These are phyloP conservation scores for Hirundichthys speculiger DNA, from an alignment of 2,113 vertebrate genomes.

Conservation along the genomic window DNA sequence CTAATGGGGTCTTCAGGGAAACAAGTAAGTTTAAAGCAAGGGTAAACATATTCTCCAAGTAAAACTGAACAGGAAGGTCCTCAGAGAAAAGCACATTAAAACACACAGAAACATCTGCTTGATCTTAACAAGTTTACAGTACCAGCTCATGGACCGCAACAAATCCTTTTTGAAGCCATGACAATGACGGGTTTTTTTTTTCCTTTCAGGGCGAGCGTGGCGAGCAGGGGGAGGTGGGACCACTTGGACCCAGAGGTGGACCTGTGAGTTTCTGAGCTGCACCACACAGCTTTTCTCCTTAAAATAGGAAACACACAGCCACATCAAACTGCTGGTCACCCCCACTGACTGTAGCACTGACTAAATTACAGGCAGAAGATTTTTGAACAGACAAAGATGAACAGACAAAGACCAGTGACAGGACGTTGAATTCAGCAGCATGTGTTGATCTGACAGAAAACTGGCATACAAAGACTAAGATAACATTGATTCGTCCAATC, in stretches of 20 bases:
- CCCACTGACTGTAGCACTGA: not conserved
- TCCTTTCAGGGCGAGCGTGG: slow-evolving; percentile 88
- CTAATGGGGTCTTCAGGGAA: slow-evolving; percentile 92
- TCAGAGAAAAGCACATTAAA: not conserved
- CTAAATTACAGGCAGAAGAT: not conserved
- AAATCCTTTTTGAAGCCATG: not conserved
- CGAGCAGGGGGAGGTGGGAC: slow-evolving; percentile 89
- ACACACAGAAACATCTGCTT: no score
- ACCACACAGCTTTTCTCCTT: not conserved
- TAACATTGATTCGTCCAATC: no score
- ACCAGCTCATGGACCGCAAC: not conserved
- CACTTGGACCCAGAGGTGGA: slow-evolving; percentile 86
- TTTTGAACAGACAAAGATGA: no score
- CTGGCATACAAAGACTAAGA: no score
- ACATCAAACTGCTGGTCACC: not conserved
- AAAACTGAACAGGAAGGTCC: not conserved
- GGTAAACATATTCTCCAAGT: not conserved
- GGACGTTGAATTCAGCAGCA: no score
- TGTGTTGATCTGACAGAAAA: no score
- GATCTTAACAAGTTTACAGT: not conserved
- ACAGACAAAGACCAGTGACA: not conserved
- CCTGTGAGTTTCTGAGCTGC: slow-evolving; percentile 83
- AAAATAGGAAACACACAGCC: fast-evolving
- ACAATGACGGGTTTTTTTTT: not conserved
- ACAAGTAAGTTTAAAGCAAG: slow-evolving; percentile 79